Evolutionary conservation across 2,888 invertebrate species (phyloP).

Genomic region (Ecdyonurus torrentis): DNA sequence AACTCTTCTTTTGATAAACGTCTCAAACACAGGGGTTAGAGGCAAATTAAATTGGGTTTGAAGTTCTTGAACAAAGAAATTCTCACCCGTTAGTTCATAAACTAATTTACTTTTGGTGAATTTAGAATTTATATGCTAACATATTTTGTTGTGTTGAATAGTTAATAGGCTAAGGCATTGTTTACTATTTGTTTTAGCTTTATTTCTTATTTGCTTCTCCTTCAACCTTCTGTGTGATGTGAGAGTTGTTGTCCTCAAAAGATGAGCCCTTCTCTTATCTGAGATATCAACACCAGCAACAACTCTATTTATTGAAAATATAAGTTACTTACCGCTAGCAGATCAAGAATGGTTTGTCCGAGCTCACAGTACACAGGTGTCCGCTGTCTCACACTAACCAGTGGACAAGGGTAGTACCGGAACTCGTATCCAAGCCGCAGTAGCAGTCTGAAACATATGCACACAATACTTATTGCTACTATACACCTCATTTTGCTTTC

Average conservation of each 20-base stretch:
- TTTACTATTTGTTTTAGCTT: no score
- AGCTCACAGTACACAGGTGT: conserved; percentile 71
- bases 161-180: no score
- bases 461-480: no score
- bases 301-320: conserved; percentile 3
- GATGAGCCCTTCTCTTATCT: not conserved
- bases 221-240: not conserved
- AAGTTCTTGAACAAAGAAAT: no score
- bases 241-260: not conserved
- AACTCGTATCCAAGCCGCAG: conserved; percentile 68
- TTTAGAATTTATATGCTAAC: no score
- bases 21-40: no score
- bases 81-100: no score
- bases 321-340: conserved; percentile 41
- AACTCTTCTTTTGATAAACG: no score
- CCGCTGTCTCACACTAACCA: conserved; percentile 57
- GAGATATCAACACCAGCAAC: not conserved
- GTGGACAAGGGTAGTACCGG: conserved; percentile 70
- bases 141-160: no score
- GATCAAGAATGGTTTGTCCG: conserved; percentile 74
- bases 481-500: no score
- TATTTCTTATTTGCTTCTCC: not conserved
- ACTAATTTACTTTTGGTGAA: no score
- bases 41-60: no score
- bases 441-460: conserved; percentile 48